Evolutionary conservation across 2,113 vertebrate genomes (phyloP).

Genomic region (Theristicus caerulescens): DNA sequence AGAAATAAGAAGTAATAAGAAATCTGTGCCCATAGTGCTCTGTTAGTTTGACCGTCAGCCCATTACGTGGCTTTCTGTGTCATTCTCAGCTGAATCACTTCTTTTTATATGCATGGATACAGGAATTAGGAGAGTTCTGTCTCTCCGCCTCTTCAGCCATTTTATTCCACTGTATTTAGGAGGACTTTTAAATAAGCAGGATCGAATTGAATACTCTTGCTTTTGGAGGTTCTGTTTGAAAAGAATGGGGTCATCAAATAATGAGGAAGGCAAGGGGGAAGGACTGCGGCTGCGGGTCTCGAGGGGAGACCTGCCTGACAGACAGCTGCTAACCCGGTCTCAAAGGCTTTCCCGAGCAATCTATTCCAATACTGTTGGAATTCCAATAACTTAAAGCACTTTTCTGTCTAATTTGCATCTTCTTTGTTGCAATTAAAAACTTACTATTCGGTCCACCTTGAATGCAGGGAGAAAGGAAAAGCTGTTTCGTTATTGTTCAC

Average conservation of each 20-base stretch:
- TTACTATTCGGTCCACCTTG: background rate
- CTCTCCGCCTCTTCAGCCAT: background rate
- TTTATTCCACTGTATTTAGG: background rate
- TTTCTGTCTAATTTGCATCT: background rate
- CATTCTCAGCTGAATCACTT: background rate
- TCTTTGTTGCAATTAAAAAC: background rate
- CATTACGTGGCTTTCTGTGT: rapidly evolving
- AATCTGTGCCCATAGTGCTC: background rate
- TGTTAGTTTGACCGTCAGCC: background rate
- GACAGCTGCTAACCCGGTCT: background rate
- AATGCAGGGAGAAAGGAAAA: background rate
- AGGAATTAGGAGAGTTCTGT: background rate
- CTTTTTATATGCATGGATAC: background rate
- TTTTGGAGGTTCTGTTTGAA: background rate
- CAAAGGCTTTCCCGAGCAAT: background rate
- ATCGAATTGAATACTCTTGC: background rate
- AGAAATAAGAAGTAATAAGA: background rate
- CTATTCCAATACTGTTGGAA: background rate
- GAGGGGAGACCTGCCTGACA: background rate
- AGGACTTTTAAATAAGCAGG: background rate
- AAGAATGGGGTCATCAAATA: background rate
- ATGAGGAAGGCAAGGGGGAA: background rate
- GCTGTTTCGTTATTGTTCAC: background rate
- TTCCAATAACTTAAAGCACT: too few relatives aligned
- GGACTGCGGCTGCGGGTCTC: rapidly evolving